Evolutionary conservation across 2,888 invertebrate genomes (phyloP).

Genomic region (Epinotia brunnichana): DNA sequence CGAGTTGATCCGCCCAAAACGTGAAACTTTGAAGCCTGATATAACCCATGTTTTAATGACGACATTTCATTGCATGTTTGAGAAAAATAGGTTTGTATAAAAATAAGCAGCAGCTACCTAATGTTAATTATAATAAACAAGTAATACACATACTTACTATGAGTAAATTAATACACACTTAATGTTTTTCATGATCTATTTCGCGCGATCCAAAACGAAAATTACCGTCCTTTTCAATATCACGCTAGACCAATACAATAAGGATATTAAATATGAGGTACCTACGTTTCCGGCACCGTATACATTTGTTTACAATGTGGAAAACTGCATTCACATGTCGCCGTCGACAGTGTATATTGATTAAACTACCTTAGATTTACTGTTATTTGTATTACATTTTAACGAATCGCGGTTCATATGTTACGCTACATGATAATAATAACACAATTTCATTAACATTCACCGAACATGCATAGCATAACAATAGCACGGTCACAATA

Average conservation of each 20-base stretch:
- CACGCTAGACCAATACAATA: too few species aligned
- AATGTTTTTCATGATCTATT: too few species aligned
- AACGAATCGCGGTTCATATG: neutral
- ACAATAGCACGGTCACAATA: slow-evolving; percentile 43
- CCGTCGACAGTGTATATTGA: neutral
- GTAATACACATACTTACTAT: neutral
- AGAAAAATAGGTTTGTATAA: neutral
- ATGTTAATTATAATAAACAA: neutral
- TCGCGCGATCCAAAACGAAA: too few species aligned
- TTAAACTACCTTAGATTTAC: neutral
- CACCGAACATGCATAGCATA: neutral
- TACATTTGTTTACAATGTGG: neutral
- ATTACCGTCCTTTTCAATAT: neutral
- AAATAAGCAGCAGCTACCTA: neutral
- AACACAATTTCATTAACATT: slow-evolving; percentile 4
- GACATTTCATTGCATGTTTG: too few species aligned
- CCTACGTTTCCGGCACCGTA: neutral
- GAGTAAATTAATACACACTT: too few species aligned
- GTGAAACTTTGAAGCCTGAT: too few species aligned
- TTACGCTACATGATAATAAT: too few species aligned
- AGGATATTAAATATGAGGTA: too few species aligned
- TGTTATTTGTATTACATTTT: neutral
- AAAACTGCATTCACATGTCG: neutral
- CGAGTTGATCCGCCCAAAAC: too few species aligned
- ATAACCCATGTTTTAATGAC: too few species aligned